Evolutionary conservation across 2,113 vertebrate species (phyloP).

Genomic region (Trogon surrucura): DNA sequence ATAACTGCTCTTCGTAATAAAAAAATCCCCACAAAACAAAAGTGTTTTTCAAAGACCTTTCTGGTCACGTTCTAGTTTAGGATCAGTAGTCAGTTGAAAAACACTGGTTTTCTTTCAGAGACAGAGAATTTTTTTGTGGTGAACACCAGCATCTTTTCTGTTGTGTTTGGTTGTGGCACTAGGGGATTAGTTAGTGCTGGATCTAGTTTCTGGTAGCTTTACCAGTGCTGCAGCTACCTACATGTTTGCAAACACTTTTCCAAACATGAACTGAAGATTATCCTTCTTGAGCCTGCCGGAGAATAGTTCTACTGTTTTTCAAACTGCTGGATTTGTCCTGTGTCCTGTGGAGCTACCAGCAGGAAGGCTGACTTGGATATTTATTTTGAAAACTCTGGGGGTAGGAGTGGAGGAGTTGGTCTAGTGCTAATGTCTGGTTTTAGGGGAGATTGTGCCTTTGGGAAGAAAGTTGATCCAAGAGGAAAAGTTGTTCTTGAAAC

Average conservation of each 20-base stretch:
- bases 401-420: background rate
- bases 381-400: background rate
- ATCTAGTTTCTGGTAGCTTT: background rate
- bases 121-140: background rate
- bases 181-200: background rate
- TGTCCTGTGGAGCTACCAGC: background rate
- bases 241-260: background rate
- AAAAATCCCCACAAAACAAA: background rate
- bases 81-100: background rate
- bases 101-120: background rate
- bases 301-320: background rate
- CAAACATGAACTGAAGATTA: background rate
- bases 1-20: background rate
- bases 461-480: background rate
- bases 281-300: background rate
- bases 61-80: background rate
- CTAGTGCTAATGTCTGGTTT: background rate
- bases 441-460: background rate
- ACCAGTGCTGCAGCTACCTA: background rate
- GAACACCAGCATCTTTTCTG: background rate
- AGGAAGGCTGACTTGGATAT: background rate
- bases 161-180: background rate
- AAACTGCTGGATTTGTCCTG: background rate
- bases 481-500: background rate
- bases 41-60: background rate